phyloP scores from a whole-genome alignment of 2,888 invertebrate species.

The Melikaiella ostensackeni region DNA sequence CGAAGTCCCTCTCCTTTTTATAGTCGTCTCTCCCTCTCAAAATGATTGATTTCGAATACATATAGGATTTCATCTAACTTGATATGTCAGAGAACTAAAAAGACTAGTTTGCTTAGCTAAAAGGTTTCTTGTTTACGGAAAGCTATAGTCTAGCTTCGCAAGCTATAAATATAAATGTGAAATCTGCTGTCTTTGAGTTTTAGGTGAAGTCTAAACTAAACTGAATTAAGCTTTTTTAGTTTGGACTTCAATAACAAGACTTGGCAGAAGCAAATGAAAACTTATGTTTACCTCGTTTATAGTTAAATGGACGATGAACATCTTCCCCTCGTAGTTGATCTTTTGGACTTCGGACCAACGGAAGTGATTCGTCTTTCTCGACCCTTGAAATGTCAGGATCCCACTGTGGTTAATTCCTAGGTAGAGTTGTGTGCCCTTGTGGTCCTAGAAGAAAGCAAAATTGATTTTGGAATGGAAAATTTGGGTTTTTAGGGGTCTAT shows the following conservation, averaged over 20 bases:
- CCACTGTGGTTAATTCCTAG: conserved; percentile 97
- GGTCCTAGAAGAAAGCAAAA: conserved; percentile 83
- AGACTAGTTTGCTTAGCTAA: not conserved
- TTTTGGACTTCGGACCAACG: conserved; percentile 97
- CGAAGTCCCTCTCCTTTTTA: not conserved
- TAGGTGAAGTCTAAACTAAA: not conserved
- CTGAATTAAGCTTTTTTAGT: not conserved
- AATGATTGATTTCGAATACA: not conserved
- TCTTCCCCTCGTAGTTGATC: conserved; percentile 97
- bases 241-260: not conserved
- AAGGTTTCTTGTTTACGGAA: not conserved
- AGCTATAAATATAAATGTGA: conserved; percentile 15
- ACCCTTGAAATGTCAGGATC: conserved; percentile 96
- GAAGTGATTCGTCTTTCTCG: conserved; percentile 95
- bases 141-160: not conserved
- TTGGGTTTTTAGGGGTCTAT: not conserved
- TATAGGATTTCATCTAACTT: not conserved
- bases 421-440: conserved; percentile 93
- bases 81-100: not conserved
- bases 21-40: not conserved
- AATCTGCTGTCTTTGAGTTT: not conserved
- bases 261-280: not conserved
- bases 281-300: conserved; percentile 88
- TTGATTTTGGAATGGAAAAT: not conserved
- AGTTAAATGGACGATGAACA: conserved; percentile 97